Percentiles rank a stretch among this genome's conserved stretches.
Evolutionary conservation across 2,113 vertebrate genomes (phyloP).

Genomic region (Petrocephalus microphthalmus): DNA sequence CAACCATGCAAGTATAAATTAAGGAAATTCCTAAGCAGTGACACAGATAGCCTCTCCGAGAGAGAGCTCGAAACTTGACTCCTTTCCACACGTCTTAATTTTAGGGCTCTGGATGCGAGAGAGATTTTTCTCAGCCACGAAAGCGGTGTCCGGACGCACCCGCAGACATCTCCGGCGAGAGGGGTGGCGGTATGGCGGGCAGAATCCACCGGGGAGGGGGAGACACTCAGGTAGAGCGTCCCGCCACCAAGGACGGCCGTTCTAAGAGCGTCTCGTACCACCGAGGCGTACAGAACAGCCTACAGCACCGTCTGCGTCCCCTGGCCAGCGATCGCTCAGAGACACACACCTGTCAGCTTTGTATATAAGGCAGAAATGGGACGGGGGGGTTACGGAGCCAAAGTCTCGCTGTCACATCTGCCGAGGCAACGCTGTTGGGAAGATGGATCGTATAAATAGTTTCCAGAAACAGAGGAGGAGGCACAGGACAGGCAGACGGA

Average conservation of each 20-base stretch:
- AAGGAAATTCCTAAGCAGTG: conserved; percentile 57
- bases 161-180: neutral
- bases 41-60: conserved; percentile 49
- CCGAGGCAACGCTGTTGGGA: neutral
- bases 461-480: neutral
- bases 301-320: neutral
- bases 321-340: neutral
- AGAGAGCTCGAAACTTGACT: conserved; percentile 45
- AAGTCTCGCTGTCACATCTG: neutral
- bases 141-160: neutral
- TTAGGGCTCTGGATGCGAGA: conserved; percentile 39
- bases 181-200: neutral
- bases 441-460: neutral
- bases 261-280: neutral
- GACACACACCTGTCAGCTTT: neutral
- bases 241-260: neutral
- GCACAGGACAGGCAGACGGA: neutral
- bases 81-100: conserved; percentile 50
- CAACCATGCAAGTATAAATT: conserved; percentile 59
- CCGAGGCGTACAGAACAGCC: neutral
- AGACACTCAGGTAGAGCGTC: neutral
- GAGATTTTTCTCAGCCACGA: neutral
- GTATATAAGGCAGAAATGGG: neutral
- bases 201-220: neutral
- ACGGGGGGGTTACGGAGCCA: neutral